Evolutionary conservation across 2,888 invertebrate species (phyloP).

Genomic region (Limnephilus rhombicus): DNA sequence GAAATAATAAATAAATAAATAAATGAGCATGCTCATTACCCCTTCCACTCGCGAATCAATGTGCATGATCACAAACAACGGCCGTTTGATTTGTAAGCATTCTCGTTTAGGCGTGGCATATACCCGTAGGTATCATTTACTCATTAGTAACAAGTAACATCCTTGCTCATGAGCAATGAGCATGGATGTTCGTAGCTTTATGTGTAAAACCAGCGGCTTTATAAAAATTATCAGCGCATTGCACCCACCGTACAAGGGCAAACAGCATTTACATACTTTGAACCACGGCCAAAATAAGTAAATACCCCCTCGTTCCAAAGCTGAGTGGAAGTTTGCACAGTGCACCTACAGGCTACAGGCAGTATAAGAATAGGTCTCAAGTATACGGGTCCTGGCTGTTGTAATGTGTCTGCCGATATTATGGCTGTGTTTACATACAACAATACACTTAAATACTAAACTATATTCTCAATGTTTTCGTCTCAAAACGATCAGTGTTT

Average conservation of each 20-base stretch:
- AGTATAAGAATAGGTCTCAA: neutral
- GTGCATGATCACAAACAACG: too few relatives aligned
- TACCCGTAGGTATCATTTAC: too few relatives aligned
- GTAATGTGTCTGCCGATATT: slow-evolving; percentile 12
- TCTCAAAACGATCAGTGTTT: slow-evolving; percentile 53
- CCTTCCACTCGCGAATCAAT: too few relatives aligned
- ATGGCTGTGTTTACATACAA: neutral
- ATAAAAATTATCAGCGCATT: neutral
- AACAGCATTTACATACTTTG: neutral
- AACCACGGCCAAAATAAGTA: neutral
- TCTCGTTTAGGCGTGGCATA: too few relatives aligned
- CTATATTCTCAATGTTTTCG: slow-evolving; percentile 56
- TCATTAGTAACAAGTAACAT: too few relatives aligned
- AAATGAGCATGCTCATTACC: too few relatives aligned
- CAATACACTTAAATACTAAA: slow-evolving; percentile 31
- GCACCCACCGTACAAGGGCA: neutral
- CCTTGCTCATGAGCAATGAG: too few relatives aligned
- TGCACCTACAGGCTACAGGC: too few relatives aligned
- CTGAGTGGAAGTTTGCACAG: neutral
- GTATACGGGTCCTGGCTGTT: neutral
- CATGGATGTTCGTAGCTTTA: too few relatives aligned
- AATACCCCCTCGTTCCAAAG: neutral
- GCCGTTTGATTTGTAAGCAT: too few relatives aligned
- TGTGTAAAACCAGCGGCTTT: neutral
- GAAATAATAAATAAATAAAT: too few relatives aligned